Evolutionary conservation across 2,797 vertebrate genomes (phyloP).

Genomic region (Rhabdophis nuchalis): DNA sequence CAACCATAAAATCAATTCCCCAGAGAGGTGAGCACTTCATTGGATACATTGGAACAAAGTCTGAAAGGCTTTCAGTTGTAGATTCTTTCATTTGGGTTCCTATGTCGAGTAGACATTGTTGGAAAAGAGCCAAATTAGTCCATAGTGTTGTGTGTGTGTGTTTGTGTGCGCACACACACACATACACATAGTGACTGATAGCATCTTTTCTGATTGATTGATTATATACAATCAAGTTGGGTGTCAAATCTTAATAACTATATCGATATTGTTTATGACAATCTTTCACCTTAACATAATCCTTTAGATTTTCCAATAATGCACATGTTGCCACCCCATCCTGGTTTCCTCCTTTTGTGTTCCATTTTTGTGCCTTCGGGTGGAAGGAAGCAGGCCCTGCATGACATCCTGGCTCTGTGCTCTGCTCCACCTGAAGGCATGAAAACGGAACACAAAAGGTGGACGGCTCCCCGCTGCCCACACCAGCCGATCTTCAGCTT

Average conservation of each 20-base stretch:
- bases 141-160: no score
- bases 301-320: background rate
- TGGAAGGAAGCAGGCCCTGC: no score
- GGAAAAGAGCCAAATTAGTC: background rate
- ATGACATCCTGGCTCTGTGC: no score
- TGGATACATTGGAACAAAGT: background rate
- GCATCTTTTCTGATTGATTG: background rate
- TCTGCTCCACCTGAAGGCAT: no score
- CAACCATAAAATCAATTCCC: background rate
- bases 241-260: background rate
- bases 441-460: no score
- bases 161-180: no score
- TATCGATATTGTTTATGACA: background rate
- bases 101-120: background rate
- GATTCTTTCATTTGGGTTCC: background rate
- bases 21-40: background rate
- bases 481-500: no score
- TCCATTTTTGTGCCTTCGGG: no score
- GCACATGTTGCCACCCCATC: background rate
- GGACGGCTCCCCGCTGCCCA: no score
- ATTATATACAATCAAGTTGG: background rate
- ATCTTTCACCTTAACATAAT: background rate
- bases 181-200: background rate
- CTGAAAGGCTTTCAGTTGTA: background rate
- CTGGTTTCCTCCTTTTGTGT: no score